These are phyloP conservation scores for Pseudanteris insignis DNA, from an alignment of 2,888 invertebrate species.

Conservation along the genomic window DNA sequence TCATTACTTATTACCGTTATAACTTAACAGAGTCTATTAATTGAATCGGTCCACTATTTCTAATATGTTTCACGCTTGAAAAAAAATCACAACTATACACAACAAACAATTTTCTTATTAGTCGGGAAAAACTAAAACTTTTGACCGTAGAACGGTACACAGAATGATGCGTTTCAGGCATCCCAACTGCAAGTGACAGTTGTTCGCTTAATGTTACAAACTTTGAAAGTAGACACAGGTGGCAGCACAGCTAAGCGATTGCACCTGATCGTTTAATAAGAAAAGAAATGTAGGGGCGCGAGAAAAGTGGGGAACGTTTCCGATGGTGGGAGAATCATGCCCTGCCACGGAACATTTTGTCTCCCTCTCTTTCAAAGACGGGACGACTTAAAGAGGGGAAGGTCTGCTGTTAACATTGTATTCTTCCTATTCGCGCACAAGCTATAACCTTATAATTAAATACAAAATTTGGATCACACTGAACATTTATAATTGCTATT, in stretches of 20 bases:
- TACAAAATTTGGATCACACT: too few relatives aligned
- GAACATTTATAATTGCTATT: too few relatives aligned
- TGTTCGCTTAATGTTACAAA: slow-evolving; percentile 41
- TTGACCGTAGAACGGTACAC: too few relatives aligned
- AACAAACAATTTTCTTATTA: too few relatives aligned
- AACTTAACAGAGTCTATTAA: too few relatives aligned
- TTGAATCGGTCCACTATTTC: too few relatives aligned
- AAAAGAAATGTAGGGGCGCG: slow-evolving; percentile 50
- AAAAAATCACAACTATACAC: too few relatives aligned
- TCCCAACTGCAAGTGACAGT: slow-evolving; percentile 45
- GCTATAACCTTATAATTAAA: too few relatives aligned
- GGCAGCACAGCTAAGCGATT: slow-evolving; percentile 62
- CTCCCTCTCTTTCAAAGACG: slow-evolving; percentile 20
- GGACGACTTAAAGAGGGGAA: slow-evolving; percentile 19
- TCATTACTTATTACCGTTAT: too few relatives aligned
- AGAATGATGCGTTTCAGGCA: too few relatives aligned
- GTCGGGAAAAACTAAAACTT: too few relatives aligned
- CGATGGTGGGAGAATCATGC: slow-evolving; percentile 31
- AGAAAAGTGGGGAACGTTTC: slow-evolving; percentile 45
- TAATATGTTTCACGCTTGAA: too few relatives aligned
- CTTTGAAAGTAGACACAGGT: slow-evolving; percentile 56
- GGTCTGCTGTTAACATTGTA: slow-evolving; percentile 23
- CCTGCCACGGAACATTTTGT: slow-evolving; percentile 15
- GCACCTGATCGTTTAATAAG: slow-evolving; percentile 50
- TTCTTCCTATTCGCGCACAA: slow-evolving; percentile 24